Conservation (phyloP, 2,113 vertebrate species). For the Rutilus rutilus region DNA sequence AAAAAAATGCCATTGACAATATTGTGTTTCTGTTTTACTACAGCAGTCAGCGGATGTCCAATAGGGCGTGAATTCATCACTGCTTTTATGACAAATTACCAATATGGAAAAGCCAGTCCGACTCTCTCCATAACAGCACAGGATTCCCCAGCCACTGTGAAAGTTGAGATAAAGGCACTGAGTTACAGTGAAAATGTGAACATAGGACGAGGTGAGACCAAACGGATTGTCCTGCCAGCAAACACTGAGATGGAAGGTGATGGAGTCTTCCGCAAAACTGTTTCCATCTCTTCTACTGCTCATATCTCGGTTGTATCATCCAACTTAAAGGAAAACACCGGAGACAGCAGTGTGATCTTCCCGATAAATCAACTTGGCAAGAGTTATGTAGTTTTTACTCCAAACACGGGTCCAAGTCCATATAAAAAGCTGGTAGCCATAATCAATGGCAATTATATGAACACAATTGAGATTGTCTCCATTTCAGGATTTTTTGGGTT, state of each 20-base stretch:
- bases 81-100: conserved; percentile 58
- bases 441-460: conserved; percentile 58
- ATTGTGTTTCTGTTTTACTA: conserved; percentile 5
- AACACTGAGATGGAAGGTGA: conserved; percentile 34
- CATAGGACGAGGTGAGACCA: conserved; percentile 39
- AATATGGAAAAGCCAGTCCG: neutral
- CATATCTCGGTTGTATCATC: conserved; percentile 59
- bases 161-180: conserved; percentile 41
- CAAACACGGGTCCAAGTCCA: neutral
- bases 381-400: conserved; percentile 58
- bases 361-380: conserved; percentile 55
- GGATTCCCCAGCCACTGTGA: conserved; percentile 45
- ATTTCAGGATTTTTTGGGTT: neutral
- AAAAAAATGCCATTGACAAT: neutral
- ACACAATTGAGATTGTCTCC: conserved; percentile 48
- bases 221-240: conserved; percentile 39
- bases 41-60: conserved; percentile 54
- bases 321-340: conserved; percentile 25
- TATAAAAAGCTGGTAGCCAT: conserved; percentile 49
- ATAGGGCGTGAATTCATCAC: conserved; percentile 62
- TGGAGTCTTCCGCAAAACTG: conserved; percentile 28
- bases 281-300: conserved; percentile 52
- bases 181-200: conserved; percentile 16
- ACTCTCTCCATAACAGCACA: conserved; percentile 56
- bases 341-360: conserved; percentile 58